These are phyloP conservation scores for Drosophila kurseongensis DNA, from an alignment of 1,140 invertebrate species.

Conservation along the genomic window DNA sequence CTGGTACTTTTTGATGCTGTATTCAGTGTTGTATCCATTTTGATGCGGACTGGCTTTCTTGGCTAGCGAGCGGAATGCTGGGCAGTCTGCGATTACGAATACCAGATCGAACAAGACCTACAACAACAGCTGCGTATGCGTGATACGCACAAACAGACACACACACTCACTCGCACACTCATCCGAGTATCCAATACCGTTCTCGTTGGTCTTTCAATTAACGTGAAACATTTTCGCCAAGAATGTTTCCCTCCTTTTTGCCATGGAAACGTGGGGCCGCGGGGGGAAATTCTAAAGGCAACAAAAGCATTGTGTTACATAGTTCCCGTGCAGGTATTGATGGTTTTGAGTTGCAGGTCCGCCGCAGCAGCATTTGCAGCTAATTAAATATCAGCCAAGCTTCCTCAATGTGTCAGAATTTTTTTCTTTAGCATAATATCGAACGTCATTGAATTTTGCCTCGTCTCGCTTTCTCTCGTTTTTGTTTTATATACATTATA, in stretches of 20 bases:
- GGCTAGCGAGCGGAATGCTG: conserved; percentile 6
- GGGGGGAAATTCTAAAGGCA: conserved; percentile 3
- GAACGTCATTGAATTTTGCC: conserved; percentile 61
- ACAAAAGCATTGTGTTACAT: conserved; percentile 43
- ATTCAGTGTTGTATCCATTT: conserved; percentile 4
- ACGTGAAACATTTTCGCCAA: conserved; percentile 71
- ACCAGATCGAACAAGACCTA: conserved; percentile 55
- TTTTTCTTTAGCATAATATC: conserved; percentile 36
- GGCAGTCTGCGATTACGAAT: conserved; percentile 18
- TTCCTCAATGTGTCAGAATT: conserved; percentile 39
- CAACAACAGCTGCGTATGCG: conserved; percentile 73
- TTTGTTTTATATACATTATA: conserved; percentile 49
- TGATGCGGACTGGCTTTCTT: background rate
- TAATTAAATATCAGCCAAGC: conserved; percentile 23
- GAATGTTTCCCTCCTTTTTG: conserved; percentile 48
- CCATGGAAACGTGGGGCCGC: conserved; percentile 38
- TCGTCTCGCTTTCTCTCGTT: background rate
- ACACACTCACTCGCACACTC: conserved; percentile 12
- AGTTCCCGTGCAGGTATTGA: conserved; percentile 27
- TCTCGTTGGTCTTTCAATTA: conserved; percentile 69
- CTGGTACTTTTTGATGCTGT: conserved; percentile 1
- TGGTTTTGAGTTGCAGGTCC: conserved; percentile 21
- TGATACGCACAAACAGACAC: conserved; percentile 16
- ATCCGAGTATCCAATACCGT: conserved; percentile 37
- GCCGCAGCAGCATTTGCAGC: conserved; percentile 5